Percentiles rank a stretch among this genome's conserved stretches.
phyloP scores from a whole-genome alignment of 1,140 invertebrate genomes.

The Drosophila mayri region DNA sequence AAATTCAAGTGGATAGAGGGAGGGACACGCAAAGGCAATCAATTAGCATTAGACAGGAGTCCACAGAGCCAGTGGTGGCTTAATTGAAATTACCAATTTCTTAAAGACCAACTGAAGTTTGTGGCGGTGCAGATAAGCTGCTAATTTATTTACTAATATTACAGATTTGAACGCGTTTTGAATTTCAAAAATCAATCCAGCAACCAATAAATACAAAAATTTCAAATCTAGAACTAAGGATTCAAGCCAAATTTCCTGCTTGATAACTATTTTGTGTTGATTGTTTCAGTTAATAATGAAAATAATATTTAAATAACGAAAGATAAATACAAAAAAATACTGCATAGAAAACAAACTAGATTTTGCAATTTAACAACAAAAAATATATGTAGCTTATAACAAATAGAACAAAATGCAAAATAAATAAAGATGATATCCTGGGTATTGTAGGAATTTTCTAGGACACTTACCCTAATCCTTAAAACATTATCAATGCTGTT shows the following conservation, averaged over 20 bases:
- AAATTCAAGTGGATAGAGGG: constrained; percentile 20
- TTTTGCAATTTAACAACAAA: not conserved
- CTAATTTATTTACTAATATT: no score
- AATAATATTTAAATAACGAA: not conserved
- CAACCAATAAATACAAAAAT: no score
- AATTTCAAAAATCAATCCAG: no score
- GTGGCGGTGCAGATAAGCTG: not conserved
- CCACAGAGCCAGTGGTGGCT: not conserved
- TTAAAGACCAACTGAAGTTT: not conserved
- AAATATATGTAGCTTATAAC: no score
- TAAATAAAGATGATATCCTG: no score
- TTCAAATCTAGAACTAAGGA: no score
- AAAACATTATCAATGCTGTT: not conserved
- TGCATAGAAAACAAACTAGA: not conserved
- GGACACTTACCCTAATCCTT: not conserved
- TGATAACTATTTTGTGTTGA: no score
- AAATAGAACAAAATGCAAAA: no score
- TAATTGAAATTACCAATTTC: constrained; percentile 3
- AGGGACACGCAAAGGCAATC: constrained; percentile 28
- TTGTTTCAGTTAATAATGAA: no score
- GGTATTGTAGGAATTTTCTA: not conserved
- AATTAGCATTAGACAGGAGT: constrained; percentile 52
- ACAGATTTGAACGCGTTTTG: no score
- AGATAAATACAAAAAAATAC: not conserved
- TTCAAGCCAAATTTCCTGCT: no score